A percentile compares a stretch with the other conserved stretches of the same genome.
Conservation (phyloP, 2,888 invertebrate species). For the Pandemis corylana region DNA sequence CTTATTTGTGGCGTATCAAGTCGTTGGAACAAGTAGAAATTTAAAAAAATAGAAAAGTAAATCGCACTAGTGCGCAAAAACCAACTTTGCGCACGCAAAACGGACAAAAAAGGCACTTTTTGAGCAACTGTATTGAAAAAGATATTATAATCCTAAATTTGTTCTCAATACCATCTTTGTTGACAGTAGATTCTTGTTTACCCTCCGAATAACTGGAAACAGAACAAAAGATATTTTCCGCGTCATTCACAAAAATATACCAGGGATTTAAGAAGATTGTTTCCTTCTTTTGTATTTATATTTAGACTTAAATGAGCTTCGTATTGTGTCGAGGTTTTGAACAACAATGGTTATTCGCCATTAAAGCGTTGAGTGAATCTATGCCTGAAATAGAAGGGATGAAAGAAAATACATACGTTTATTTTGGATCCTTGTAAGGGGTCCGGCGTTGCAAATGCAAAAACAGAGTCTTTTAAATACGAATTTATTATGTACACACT, state of each 20-base stretch:
- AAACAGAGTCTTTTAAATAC: no score
- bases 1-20: no score
- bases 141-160: not conserved
- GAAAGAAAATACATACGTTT: not conserved
- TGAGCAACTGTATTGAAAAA: no score
- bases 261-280: conserved; percentile 11
- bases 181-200: not conserved
- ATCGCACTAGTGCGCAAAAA: no score
- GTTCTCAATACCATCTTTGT: not conserved
- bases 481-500: no score
- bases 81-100: no score
- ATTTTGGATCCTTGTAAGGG: no score
- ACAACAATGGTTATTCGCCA: not conserved
- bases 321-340: not conserved
- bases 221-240: conserved; percentile 6
- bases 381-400: not conserved
- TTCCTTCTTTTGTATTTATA: conserved; percentile 1
- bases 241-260: not conserved
- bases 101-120: no score
- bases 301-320: not conserved
- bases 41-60: no score
- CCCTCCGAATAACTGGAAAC: not conserved
- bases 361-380: not conserved
- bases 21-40: no score
- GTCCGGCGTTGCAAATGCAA: no score